Base-by-base conservation (phyloP, 2,113 vertebrate genomes). In the Erythrolamprus reginae region DNA sequence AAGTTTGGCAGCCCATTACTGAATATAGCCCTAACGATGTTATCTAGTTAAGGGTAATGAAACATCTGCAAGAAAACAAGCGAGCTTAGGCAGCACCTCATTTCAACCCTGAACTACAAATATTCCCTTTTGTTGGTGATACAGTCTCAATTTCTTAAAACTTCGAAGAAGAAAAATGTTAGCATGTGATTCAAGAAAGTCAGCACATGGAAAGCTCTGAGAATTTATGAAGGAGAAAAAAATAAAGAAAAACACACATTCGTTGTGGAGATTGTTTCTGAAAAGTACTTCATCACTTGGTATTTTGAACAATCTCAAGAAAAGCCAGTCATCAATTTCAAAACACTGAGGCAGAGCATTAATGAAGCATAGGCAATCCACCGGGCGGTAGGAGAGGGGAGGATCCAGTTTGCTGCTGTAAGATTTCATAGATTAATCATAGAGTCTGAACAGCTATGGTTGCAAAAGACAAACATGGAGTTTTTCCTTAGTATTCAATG, bases 221-320 rank as follows among this genome's bases (percentile, higher is more conserved):
- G 84, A 61, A 77, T 45, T 53, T 70, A 70, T n/a, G 45, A 61
- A 17, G 45, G 23, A 7, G 70, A 0, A 0, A 55, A 0, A 55
- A 33, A 53, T n/a, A 33, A 87, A 86, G 13, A 70, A 23, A 15
- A 55, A 86, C n/a, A 56, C 3, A 45, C 51, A 53, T 48, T 42
- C 50, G 6, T n/a, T 24, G 19, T 45, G 3, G 26, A 88, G 24
- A 82, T 77, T 55, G 17, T 87, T n/a, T 65, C 47, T 52, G 77
- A 92, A 92, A 90, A 90, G 10, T 42, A 92, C 84, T 90, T 88
- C 56, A 50, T 84, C 77, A 65, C 89, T 88, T 61, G 26, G 19
- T 48, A 82, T 48, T 28, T 28, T 24, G 15, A 85, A 88, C 33
- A 77, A 51, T 82, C 33, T 24, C 70, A 87, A 83, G 45, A 48